Base-by-base conservation (phyloP, 2,888 invertebrate species). In the Vesta saturnalis region DNA sequence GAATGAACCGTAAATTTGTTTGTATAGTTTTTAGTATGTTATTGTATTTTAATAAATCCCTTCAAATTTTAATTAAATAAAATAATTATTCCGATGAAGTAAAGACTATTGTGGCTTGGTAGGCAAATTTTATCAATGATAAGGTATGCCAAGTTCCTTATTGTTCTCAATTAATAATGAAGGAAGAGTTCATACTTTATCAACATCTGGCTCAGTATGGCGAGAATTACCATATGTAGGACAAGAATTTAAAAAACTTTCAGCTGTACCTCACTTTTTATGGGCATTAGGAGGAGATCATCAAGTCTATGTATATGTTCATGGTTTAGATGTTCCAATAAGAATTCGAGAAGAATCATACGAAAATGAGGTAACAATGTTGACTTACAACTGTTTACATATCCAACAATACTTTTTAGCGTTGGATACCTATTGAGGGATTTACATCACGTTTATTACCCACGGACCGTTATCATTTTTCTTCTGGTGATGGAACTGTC, bases 271-370 rank as follows among this genome's bases (percentile, higher is more conserved):
- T 12, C 91, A 94, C 84, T 93, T 93, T 79, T 86, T 96, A 79
- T 97, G 96, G 96, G 96, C 96, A 1, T 91, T 97, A 64, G 96
- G 96, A 39, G 94, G 95, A 8, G 96, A 97, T 82, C 91, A 96
- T 71, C 96, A 96, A 85, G 92, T 96, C 60, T 96, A 97, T 82
- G 91, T 96, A 1, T 95, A 94, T 80, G 95, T 97, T 4, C 94
- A 95, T 80, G 93, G 94, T 0, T 85, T 94, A 67, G 96, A 96
- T 84, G 91, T 96, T 76, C 96, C 96, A 0, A 96, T 97, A 73
- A 86, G 95, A 72, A 92, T 95, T 0, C 92, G 92, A 82, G 96
- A 96, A 84, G 94, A 95, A 82, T 91, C 95, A 0, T 97, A 92
- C 82, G 96, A 97, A 85, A 97, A 97, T 83, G 95, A 97, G 85